Percentiles rank a stretch among this genome's conserved stretches.
Conservation (phyloP, 2,888 invertebrate genomes). For the Melangyna quadrimaculata region DNA sequence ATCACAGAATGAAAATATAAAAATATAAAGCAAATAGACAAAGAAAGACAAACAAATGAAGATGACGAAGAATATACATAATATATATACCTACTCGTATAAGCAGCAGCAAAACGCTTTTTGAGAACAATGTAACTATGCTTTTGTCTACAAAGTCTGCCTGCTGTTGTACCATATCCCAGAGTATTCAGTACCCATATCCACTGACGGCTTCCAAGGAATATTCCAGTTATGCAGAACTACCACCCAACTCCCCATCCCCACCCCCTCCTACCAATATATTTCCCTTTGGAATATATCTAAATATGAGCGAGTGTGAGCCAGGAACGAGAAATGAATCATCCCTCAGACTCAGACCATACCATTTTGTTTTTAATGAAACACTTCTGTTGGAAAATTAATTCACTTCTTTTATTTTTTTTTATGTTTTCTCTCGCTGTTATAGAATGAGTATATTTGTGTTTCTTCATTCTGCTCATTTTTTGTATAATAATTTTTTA, state of each 20-base stretch:
- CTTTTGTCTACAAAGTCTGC: conserved; percentile 62
- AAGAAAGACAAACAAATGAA: conserved; percentile 25
- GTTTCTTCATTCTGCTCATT: conserved; percentile 8
- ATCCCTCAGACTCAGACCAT: conserved; percentile 47
- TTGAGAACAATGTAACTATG: conserved; percentile 66
- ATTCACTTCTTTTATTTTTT: conserved; percentile 37
- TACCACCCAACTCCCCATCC: background rate
- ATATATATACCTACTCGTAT: no score
- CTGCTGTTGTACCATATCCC: background rate
- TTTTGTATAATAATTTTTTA: conserved; percentile 56
- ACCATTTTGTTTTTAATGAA: conserved; percentile 69
- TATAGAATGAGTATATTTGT: background rate
- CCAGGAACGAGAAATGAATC: conserved; percentile 41
- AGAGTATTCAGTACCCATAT: background rate
- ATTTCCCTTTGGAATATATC: background rate
- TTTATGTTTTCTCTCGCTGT: background rate
- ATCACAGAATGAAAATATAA: no score
- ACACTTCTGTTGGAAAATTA: conserved; percentile 70
- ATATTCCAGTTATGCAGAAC: background rate
- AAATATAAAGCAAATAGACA: background rate
- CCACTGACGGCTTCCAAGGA: background rate
- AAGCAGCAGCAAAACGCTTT: conserved; percentile 66
- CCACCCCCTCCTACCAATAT: background rate
- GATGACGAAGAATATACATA: background rate
- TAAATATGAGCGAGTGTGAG: background rate